These are phyloP conservation scores for Euthynnus affinis DNA, from an alignment of 2,797 vertebrate species.

Conservation along the genomic window DNA sequence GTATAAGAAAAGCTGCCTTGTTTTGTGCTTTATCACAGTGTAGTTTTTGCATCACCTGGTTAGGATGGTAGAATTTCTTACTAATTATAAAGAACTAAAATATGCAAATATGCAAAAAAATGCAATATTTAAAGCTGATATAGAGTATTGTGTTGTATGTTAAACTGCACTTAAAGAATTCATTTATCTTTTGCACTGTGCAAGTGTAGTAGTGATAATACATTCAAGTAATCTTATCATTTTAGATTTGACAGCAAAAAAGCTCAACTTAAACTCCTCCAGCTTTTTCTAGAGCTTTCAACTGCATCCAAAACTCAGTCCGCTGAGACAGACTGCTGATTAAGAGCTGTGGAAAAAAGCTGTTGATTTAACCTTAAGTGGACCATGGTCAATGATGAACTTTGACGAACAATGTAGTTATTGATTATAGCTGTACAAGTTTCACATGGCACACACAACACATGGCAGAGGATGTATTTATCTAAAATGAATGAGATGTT, in stretches of 20 bases:
- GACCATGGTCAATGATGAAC: background rate
- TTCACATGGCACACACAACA: too few relatives aligned
- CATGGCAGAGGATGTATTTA: background rate
- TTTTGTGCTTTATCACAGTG: background rate
- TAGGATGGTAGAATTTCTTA: background rate
- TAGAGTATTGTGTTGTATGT: background rate
- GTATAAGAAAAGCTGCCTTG: constrained; percentile 14
- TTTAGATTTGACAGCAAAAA: background rate
- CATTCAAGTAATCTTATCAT: background rate
- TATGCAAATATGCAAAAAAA: too few relatives aligned
- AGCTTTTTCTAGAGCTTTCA: background rate
- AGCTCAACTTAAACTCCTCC: background rate
- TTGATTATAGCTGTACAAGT: background rate
- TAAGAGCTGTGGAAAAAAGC: background rate
- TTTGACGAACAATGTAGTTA: background rate
- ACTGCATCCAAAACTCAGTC: background rate
- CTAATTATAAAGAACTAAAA: background rate
- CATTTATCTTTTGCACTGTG: too few relatives aligned
- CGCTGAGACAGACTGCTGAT: background rate
- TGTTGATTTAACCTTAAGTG: background rate
- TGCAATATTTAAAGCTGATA: constrained; percentile 5
- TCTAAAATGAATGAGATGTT: background rate
- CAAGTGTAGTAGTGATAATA: background rate
- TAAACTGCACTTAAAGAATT: background rate
- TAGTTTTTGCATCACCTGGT: background rate